phyloP scores from a whole-genome alignment of 2,113 vertebrate genomes.

The Martes martes region DNA sequence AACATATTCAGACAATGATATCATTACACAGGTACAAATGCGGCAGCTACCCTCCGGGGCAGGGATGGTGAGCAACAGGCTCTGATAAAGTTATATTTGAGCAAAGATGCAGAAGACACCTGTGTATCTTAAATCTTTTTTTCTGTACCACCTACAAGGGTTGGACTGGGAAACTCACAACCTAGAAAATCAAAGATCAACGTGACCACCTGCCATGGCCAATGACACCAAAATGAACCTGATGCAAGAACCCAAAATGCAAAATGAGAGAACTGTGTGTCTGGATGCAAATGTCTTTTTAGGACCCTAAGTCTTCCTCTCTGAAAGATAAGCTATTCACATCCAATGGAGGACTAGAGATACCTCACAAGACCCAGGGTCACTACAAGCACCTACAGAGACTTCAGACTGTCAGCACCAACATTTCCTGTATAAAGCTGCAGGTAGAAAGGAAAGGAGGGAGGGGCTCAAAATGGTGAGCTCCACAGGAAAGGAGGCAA shows the following conservation, averaged over 20 bases:
- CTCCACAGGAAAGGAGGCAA: not conserved
- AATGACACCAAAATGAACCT: not conserved
- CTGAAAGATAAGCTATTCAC: not conserved
- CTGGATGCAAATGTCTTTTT: not conserved
- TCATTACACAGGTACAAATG: not conserved
- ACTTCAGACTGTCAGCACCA: not conserved
- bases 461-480: not conserved
- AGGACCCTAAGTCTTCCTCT: not conserved
- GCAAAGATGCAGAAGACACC: not conserved
- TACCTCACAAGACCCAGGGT: not conserved
- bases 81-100: not conserved
- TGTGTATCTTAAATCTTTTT: not conserved
- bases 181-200: not conserved
- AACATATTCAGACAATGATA: not conserved
- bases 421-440: not conserved
- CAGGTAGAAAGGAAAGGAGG: conserved; percentile 56
- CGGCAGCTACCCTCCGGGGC: not conserved
- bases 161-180: not conserved
- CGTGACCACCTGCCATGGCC: not conserved
- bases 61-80: fast-evolving
- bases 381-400: not conserved
- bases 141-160: not conserved
- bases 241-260: not conserved
- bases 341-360: not conserved
- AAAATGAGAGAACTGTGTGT: not conserved